Conservation (phyloP, 2,797 vertebrate genomes). For the Gymnoscopelus braueri region DNA sequence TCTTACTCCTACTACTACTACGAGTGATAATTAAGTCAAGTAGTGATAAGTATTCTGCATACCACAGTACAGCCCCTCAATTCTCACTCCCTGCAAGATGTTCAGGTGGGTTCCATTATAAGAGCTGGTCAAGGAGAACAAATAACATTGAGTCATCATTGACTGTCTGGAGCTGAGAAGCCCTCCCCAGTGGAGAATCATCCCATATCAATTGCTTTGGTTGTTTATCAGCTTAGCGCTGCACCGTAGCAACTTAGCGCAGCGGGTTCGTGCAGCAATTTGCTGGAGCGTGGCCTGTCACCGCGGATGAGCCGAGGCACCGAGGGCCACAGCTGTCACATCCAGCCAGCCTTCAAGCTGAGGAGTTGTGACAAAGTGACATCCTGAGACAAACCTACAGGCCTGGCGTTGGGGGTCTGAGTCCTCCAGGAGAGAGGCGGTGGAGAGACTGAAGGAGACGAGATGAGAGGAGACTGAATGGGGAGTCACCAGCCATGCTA, state of each 20-base stretch:
- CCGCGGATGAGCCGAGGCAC: constrained; percentile 59
- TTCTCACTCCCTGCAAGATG: too few relatives aligned
- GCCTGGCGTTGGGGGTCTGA: constrained; percentile 58
- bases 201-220: constrained; percentile 55
- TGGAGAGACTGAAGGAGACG: constrained; percentile 53
- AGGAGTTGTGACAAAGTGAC: constrained; percentile 75
- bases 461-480: constrained; percentile 68
- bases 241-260: constrained; percentile 68
- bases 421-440: constrained; percentile 45
- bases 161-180: constrained; percentile 53
- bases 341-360: constrained; percentile 68
- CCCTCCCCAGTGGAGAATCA: constrained; percentile 48
- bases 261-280: constrained; percentile 69
- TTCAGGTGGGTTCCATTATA: too few relatives aligned
- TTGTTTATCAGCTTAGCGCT: constrained; percentile 64
- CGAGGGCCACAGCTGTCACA: constrained; percentile 67
- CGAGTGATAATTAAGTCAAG: too few relatives aligned
- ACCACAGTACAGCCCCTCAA: too few relatives aligned
- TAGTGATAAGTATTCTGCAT: too few relatives aligned
- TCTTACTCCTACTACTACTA: too few relatives aligned
- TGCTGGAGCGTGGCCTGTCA: constrained; percentile 70
- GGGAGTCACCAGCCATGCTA: constrained; percentile 68
- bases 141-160: constrained; percentile 57
- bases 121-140: constrained; percentile 32
- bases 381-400: constrained; percentile 73